Base-by-base conservation (phyloP, 2,888 invertebrate species). In the Itoplectis maculator region DNA sequence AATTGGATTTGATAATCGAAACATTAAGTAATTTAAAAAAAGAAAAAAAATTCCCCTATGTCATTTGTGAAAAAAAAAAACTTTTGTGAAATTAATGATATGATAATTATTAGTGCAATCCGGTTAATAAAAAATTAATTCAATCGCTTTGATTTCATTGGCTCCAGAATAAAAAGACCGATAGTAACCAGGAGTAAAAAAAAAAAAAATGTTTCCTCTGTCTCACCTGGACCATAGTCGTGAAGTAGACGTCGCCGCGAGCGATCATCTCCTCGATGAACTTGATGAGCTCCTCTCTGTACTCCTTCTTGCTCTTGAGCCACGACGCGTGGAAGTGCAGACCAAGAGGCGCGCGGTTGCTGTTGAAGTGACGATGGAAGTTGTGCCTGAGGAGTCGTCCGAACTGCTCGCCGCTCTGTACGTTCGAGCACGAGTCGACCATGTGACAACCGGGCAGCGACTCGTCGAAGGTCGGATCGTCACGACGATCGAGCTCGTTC, bases 321-420 rank as follows among this genome's bases (percentile, higher is more conserved):
- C 98, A 98, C 56, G 98, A 97, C 79, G 98, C 98, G 91, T 98
- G 98, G 96, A 99, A 98, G 93, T 98, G 96, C 70, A 97, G 95
- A 90, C 97, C 97, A 45, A 98, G 95, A 61, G 99, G 99, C 54
- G 99, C 98, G 87, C 98, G 96, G 95, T 99, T 99, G 93, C 95
- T 97, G 92, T 95, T 96, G 95, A 97, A 97, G 94, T 98, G 98
- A 84, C 98, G 96, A 93, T 98, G 96, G 95, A 98, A 98, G 93
- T 99, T 99, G 94, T 98, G 97, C 90, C 98, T 96, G 86, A 99
- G 94, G 76, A 99, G 96, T 88, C 98, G 95, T 20, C 94, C 97
- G 93, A 98, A 98, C 93, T 98, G 98, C 13, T 98, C 98, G 73
- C 98, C 98, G 68, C 96, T 95, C 93, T 97, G 97, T 87, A 98